These are phyloP conservation scores for Neodontobutis hainanensis DNA, from an alignment of 2,113 vertebrate genomes.

Conservation along the genomic window DNA sequence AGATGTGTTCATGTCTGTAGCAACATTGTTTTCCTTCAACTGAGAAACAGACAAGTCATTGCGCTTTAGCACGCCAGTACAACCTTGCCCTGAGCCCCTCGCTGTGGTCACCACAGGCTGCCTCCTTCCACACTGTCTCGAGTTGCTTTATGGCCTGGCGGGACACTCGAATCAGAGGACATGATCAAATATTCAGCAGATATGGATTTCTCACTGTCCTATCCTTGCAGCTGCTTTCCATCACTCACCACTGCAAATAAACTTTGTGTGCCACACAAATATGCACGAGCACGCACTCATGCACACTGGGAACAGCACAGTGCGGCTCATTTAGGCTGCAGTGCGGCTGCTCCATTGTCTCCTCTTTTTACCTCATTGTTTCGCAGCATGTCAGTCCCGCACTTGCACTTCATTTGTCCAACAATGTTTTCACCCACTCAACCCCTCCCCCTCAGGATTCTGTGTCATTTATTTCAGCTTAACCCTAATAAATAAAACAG, in stretches of 20 bases:
- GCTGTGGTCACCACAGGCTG: constrained; percentile 37
- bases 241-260: constrained; percentile 32
- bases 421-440: constrained; percentile 27
- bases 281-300: constrained; percentile 12
- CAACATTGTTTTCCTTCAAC: too few relatives aligned
- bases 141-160: constrained; percentile 48
- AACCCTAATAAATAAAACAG: constrained; percentile 80
- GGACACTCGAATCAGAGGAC: constrained; percentile 68
- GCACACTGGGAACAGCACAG: constrained; percentile 41
- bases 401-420: not conserved
- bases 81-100: constrained; percentile 9
- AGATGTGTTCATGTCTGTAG: too few relatives aligned
- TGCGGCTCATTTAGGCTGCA: constrained; percentile 66
- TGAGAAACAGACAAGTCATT: too few relatives aligned
- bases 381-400: constrained; percentile 31
- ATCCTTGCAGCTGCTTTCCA: constrained; percentile 53
- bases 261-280: constrained; percentile 5
- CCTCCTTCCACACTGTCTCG: constrained; percentile 25
- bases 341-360: constrained; percentile 53
- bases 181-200: constrained; percentile 79
- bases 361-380: constrained; percentile 44
- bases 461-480: constrained; percentile 76
- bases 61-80: too few relatives aligned
- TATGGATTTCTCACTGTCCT: constrained; percentile 69
- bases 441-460: constrained; percentile 48